Conservation (phyloP, 2,888 invertebrate genomes). For the Diarsia dahlii region DNA sequence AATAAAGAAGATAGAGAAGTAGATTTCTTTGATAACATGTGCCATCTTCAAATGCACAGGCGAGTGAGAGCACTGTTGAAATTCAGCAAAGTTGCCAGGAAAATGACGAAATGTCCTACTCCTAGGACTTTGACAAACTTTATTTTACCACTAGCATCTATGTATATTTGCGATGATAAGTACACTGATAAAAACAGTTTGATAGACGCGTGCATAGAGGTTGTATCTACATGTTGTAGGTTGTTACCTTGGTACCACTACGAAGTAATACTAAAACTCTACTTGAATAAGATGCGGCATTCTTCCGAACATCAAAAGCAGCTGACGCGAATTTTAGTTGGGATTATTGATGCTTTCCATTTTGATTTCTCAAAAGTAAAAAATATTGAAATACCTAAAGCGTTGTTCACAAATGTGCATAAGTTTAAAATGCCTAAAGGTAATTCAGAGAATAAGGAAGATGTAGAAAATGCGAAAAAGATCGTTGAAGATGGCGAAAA, state of each 20-base stretch:
- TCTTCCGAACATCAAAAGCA: slow-evolving; percentile 95
- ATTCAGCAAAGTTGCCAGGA: slow-evolving; percentile 92
- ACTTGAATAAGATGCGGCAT: slow-evolving; percentile 94
- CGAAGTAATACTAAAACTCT: slow-evolving; percentile 94
- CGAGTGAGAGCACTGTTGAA: slow-evolving; percentile 95
- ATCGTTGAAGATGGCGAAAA: slow-evolving; percentile 61
- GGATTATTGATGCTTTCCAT: slow-evolving; percentile 97
- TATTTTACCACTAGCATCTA: slow-evolving; percentile 95
- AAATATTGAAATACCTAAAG: slow-evolving; percentile 81
- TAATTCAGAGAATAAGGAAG: slow-evolving; percentile 67
- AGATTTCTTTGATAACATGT: slow-evolving; percentile 98
- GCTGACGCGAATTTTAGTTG: slow-evolving; percentile 93
- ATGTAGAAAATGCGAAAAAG: slow-evolving; percentile 50
- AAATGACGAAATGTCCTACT: slow-evolving; percentile 91
- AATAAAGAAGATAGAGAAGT: slow-evolving; percentile 95
- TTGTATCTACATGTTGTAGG: slow-evolving; percentile 94
- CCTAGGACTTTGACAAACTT: slow-evolving; percentile 95
- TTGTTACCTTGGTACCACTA: slow-evolving; percentile 97
- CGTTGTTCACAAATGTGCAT: slow-evolving; percentile 76
- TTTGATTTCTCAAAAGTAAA: slow-evolving; percentile 94
- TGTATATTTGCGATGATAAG: slow-evolving; percentile 94
- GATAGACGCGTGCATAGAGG: slow-evolving; percentile 96
- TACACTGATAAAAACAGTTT: slow-evolving; percentile 95
- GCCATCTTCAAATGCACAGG: slow-evolving; percentile 96
- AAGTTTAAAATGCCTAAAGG: slow-evolving; percentile 64